Evolutionary conservation across 2,888 invertebrate species (phyloP), one percentile per base, ranked within the genome.

Genomic region (Harpalus rufipes): DNA sequence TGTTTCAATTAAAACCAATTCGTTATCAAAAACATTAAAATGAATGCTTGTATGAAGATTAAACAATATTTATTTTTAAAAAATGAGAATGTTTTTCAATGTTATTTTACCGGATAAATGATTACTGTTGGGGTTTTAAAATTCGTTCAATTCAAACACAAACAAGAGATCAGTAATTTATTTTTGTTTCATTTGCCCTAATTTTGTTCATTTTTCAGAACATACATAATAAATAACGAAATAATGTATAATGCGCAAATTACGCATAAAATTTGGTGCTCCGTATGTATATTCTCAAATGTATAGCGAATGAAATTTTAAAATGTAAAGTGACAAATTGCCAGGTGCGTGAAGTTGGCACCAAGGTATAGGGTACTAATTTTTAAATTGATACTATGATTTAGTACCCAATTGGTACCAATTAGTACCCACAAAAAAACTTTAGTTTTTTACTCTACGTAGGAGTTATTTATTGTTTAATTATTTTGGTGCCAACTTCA

Each of bases 51-150:
- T 7, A 10, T 51, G 12, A 51, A 51, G 7, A 7, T 51, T 51
- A 51, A 51, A 51, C 44, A 51, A 51, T 51, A 32, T 51, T 51
- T 51, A 12, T 51, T 51, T 51, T 4, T 0, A 10, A 51, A 51
- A 51, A 51, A 51, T 8, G 12, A 10, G 6, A 6, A 5, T 51
- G 44, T 51, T 32, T 51, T 51, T 12, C 44, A 51, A 51, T 51
- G 44, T 51, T 51, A 51, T 51, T 51, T 51, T 51, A 51, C 44
- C 12, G 44, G 44, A 51, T 51, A 51, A 51, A 51, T 51, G 44
- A 51, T 51, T 51, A 51, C 44, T 51, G 44, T 10, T 51, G 44
- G 44, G 0, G 12, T 51, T 51, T 51, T 51, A 51, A 51, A 51
- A 51, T 51, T 51, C 44, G 44, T 51, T 51, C 10, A 51, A 51